These are phyloP conservation scores for Ahaetulla prasina DNA, from an alignment of 2,113 vertebrate genomes.

Conservation along the genomic window DNA sequence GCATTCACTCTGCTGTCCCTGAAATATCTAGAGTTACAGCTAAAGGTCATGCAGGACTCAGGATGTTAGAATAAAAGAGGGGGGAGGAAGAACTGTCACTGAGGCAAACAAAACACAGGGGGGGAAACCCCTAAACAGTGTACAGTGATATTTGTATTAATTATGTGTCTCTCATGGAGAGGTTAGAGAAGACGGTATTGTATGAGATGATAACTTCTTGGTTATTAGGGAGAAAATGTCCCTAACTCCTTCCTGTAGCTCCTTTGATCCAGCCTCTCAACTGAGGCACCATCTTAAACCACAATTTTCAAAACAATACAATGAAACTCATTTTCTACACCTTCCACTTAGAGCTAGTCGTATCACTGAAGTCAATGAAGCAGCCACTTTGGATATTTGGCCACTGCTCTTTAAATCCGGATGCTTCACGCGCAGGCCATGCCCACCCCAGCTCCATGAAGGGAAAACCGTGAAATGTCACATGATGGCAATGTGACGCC, in stretches of 20 bases:
- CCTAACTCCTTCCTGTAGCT: not conserved
- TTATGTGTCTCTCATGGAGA: not conserved
- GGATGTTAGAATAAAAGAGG: not conserved
- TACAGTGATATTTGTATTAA: not conserved
- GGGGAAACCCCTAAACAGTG: not conserved
- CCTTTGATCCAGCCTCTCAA: not conserved
- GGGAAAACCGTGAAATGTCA: no score
- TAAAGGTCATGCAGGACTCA: conserved; percentile 35
- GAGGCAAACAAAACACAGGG: conserved; percentile 4
- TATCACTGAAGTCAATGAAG: not conserved
- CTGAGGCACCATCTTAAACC: not conserved
- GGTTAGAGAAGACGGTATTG: not conserved
- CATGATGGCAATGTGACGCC: no score
- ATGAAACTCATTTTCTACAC: not conserved
- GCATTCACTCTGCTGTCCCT: conserved; percentile 21
- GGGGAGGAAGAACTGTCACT: not conserved
- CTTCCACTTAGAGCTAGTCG: not conserved
- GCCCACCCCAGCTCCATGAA: no score
- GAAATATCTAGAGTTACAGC: conserved; percentile 48
- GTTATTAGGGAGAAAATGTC: not conserved
- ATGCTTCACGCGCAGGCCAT: no score
- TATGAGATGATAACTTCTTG: not conserved
- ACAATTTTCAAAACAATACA: not conserved
- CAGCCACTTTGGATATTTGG: not conserved
- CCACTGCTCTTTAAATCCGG: not conserved